Conservation (phyloP, 2,888 invertebrate genomes). For the Sycophila texana region DNA sequence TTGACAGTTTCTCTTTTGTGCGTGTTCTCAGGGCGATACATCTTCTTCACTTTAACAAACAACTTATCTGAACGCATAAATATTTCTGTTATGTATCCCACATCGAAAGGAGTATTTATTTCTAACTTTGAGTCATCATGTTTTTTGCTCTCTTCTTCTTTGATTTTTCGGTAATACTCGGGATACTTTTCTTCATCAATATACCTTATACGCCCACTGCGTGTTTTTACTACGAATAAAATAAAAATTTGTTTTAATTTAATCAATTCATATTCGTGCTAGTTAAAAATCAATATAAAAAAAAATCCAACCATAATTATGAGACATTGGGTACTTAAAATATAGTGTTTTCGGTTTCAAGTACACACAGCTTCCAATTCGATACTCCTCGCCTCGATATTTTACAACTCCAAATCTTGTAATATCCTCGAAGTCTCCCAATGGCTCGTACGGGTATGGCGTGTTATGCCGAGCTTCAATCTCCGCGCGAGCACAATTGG, state of each 20-base stretch:
- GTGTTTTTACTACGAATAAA: conserved; percentile 4
- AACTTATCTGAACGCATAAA: conserved; percentile 79
- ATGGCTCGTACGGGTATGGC: neutral
- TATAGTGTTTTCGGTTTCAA: conserved; percentile 81
- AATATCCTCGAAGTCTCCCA: conserved; percentile 29
- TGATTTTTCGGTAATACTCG: conserved; percentile 87
- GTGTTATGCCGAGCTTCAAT: neutral
- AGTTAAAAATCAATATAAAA: neutral
- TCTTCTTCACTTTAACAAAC: conserved; percentile 81
- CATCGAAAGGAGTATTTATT: conserved; percentile 85
- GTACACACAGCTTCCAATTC: conserved; percentile 83
- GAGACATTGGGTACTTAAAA: conserved; percentile 73
- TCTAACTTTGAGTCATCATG: conserved; percentile 83
- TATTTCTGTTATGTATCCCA: conserved; percentile 83
- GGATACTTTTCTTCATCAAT: conserved; percentile 84
- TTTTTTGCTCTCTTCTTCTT: conserved; percentile 61
- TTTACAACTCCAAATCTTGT: conserved; percentile 75
- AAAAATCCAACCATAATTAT: conserved; percentile 13
- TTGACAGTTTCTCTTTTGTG: conserved; percentile 78
- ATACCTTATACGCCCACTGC: neutral
- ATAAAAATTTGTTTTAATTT: neutral
- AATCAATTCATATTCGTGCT: neutral
- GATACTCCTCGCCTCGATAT: conserved; percentile 81
- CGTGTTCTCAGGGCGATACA: conserved; percentile 87
- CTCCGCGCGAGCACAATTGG: neutral